phyloP scores from a whole-genome alignment of 92 coral and sea anemone species.

The Umimayanthus chanpuru region DNA sequence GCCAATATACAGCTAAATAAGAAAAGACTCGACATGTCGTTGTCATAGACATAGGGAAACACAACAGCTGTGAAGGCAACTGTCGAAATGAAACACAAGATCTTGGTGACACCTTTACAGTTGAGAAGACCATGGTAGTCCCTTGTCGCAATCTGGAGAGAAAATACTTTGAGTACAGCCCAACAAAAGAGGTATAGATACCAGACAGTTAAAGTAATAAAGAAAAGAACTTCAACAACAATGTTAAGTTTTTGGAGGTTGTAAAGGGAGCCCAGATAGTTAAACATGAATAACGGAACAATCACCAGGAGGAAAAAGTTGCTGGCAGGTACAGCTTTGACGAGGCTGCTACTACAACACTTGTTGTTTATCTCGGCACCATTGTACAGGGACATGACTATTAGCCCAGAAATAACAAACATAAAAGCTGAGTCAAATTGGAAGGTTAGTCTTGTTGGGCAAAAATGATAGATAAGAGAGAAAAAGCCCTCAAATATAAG shows the following conservation, averaged over 20 bases:
- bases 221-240: conserved; percentile 50
- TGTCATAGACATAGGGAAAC: conserved; percentile 54
- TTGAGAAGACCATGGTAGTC: conserved; percentile 40
- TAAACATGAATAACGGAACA: conserved; percentile 80
- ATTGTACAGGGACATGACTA: conserved; percentile 83
- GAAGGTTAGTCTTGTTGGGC: conserved; percentile 84
- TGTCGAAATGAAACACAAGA: conserved; percentile 47
- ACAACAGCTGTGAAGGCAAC: conserved; percentile 45
- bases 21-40: conserved; percentile 76
- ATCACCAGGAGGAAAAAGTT: conserved; percentile 74
- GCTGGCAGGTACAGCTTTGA: conserved; percentile 72
- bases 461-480: conserved; percentile 86
- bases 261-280: conserved; percentile 83
- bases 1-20: conserved; percentile 72
- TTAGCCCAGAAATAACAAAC: conserved; percentile 92
- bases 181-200: conserved; percentile 67
- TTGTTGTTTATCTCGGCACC: conserved; percentile 62
- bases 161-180: conserved; percentile 71
- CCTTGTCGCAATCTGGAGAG: conserved; percentile 35
- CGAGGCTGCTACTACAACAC: conserved; percentile 36
- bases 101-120: conserved; percentile 58
- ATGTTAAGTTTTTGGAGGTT: not conserved
- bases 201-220: conserved; percentile 59
- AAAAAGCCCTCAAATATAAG: conserved; percentile 86
- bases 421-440: conserved; percentile 97